Base-by-base conservation (phyloP, 1,140 invertebrate genomes). In the Bombus difficillimus region DNA sequence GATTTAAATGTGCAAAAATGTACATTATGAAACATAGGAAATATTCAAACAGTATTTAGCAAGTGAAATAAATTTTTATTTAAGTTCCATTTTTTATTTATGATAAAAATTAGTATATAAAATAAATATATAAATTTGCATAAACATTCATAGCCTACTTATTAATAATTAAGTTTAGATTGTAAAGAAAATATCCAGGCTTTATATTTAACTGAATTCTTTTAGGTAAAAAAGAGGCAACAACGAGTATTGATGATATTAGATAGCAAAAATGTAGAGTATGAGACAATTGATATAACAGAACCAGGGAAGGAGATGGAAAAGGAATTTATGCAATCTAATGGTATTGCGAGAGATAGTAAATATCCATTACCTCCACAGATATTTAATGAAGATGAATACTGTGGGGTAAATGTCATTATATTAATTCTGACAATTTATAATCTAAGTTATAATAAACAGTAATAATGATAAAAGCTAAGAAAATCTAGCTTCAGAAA, bases 191-290 rank as follows among this genome's bases (percentile, higher is more conserved):
- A 1, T 39, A 32, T n/a, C 1, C 1, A 18, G 18, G 22, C 8
- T 34, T 78, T 34, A 34, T 53, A 22, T 32, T 15, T 57, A 12
- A 59, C 57, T 39, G 28, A 13, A 37, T 62, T 57, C 13, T 32
- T 79, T n/a, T 69, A 99, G 99, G 98, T 99, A 53, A 98, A 99
- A 95, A 99, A 99, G 94, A 96, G 98, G 90, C 98, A 99, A 94
- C 98, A 99, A 93, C 96, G 98, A 85, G 98, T 99, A 37, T 95
- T 98, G 82, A 98, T 99, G 97, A 98, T 99, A 92, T 95, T 99
- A 89, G 98, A 98, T 92, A 98, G 98, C 91, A 98, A 98, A 96
- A 97, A 97, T 94, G 97, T 99, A 90, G 96, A 97, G 85, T 99
- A 98, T 95, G 97, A 98, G 94, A 95, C 97, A 34, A 97, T 99